Conservation (phyloP, 1,140 invertebrate genomes). For the Pseudobourletiella spinata region DNA sequence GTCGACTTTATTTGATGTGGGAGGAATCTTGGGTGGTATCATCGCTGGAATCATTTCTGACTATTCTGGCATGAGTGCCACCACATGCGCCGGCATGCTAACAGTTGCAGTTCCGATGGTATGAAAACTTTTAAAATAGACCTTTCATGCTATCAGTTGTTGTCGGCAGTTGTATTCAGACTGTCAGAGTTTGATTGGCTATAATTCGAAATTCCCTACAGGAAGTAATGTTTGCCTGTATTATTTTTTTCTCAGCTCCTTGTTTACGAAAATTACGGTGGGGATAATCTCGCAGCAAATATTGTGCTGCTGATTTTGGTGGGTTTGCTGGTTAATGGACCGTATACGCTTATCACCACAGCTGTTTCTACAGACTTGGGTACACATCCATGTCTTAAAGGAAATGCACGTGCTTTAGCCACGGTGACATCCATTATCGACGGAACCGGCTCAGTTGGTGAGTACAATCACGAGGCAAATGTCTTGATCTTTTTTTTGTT, state of each 20-base stretch:
- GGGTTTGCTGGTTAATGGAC: constrained; percentile 84
- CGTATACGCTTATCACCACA: constrained; percentile 91
- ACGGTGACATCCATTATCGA: constrained; percentile 96
- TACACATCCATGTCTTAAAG: constrained; percentile 71
- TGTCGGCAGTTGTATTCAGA: too few species aligned
- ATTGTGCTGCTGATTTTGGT: constrained; percentile 62
- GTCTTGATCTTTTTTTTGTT: not conserved
- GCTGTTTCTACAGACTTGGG: constrained; percentile 90
- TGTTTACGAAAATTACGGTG: constrained; percentile 63
- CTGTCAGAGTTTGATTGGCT: too few species aligned
- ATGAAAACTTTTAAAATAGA: constrained; percentile 42
- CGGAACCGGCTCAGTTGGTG: constrained; percentile 84
- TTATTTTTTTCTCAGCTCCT: constrained; percentile 55
- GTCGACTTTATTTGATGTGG: constrained; percentile 84
- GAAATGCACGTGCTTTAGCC: constrained; percentile 79
- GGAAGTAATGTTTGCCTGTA: too few species aligned
- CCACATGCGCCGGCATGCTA: constrained; percentile 75
- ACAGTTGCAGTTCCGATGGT: constrained; percentile 71
- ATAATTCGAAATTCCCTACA: too few species aligned
- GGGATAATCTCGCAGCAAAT: constrained; percentile 51
- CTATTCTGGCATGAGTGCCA: constrained; percentile 68
- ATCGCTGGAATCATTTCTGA: constrained; percentile 78
- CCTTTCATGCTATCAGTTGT: too few species aligned
- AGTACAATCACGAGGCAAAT: too few species aligned
- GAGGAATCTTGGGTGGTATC: constrained; percentile 80